Evolutionary conservation across 30 jellyfish, hydroid and myxozoan species (phyloP).

Genomic region (Cassiopea andromeda): DNA sequence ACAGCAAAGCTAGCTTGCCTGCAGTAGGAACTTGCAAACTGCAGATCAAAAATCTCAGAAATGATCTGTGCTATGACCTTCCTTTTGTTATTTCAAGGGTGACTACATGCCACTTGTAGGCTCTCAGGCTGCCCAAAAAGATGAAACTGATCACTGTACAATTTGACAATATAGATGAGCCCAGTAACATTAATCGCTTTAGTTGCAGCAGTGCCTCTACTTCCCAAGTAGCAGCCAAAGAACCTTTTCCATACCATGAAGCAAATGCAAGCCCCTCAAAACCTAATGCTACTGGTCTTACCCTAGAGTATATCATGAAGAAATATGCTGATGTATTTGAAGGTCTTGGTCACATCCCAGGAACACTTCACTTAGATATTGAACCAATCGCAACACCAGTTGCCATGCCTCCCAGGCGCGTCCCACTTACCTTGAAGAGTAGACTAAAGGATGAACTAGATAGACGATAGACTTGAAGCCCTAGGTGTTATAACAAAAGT

Average conservation of each 20-base stretch:
- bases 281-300: not conserved
- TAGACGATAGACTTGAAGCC: not conserved
- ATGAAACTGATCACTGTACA: too few species aligned
- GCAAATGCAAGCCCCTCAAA: not conserved
- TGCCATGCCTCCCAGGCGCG: slow-evolving; percentile 16
- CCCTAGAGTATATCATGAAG: not conserved
- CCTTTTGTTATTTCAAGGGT: slow-evolving; percentile 16
- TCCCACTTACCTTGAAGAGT: slow-evolving; percentile 5
- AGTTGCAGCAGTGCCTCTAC: too few species aligned
- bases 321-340: slow-evolving; percentile 13
- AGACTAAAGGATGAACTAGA: slow-evolving; percentile 28
- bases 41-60: slow-evolving; percentile 10
- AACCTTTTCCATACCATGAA: slow-evolving; percentile 8
- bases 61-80: not conserved
- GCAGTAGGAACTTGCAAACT: not conserved
- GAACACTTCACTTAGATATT: slow-evolving; percentile 22
- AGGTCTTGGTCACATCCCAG: slow-evolving; percentile 48
- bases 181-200: too few species aligned
- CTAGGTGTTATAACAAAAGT: slow-evolving; percentile 14
- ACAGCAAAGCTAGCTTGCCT: not conserved
- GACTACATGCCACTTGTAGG: slow-evolving; percentile 13
- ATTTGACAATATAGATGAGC: too few species aligned
- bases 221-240: not conserved
- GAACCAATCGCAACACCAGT: not conserved
- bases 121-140: not conserved